phyloP scores from a whole-genome alignment of 2,113 vertebrate genomes.

The Symphodus melops region DNA sequence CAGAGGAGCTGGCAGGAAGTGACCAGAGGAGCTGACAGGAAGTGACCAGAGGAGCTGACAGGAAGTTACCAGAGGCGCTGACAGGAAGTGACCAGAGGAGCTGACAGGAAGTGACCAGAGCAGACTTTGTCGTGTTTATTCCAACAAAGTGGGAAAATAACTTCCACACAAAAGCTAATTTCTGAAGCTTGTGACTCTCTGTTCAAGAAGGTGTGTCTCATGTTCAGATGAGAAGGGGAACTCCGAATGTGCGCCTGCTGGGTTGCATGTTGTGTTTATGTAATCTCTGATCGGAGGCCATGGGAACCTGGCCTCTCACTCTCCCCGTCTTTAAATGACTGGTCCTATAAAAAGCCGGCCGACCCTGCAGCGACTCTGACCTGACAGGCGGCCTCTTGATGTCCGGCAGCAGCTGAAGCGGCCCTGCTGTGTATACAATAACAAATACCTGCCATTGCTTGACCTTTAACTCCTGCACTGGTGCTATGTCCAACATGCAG shows the following conservation, averaged over 20 bases:
- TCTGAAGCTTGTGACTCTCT: neutral
- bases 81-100: no score
- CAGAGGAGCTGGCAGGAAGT: no score
- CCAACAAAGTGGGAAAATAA: neutral
- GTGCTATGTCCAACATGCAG: constrained; percentile 10
- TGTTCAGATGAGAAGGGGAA: constrained; percentile 54
- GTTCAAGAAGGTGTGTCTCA: constrained; percentile 30
- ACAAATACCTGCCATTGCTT: constrained; percentile 61
- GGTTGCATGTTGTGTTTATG: constrained; percentile 66
- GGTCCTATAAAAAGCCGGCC: constrained; percentile 81
- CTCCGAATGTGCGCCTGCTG: constrained; percentile 44
- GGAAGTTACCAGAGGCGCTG: no score
- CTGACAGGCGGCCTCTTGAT: constrained; percentile 68
- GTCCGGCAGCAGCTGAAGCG: constrained; percentile 79
- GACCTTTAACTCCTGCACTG: constrained; percentile 66
- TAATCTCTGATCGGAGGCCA: constrained; percentile 51
- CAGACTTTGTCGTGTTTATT: neutral
- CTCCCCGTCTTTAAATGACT: constrained; percentile 62
- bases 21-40: no score
- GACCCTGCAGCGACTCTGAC: constrained; percentile 50
- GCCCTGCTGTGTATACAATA: constrained; percentile 52
- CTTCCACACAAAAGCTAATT: neutral
- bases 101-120: no score
- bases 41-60: no score
- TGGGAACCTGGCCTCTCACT: constrained; percentile 58